Evolutionary conservation across 2,888 invertebrate species (phyloP), one percentile per base, ranked within the genome.

Genomic region (Alloplasta piceator): DNA sequence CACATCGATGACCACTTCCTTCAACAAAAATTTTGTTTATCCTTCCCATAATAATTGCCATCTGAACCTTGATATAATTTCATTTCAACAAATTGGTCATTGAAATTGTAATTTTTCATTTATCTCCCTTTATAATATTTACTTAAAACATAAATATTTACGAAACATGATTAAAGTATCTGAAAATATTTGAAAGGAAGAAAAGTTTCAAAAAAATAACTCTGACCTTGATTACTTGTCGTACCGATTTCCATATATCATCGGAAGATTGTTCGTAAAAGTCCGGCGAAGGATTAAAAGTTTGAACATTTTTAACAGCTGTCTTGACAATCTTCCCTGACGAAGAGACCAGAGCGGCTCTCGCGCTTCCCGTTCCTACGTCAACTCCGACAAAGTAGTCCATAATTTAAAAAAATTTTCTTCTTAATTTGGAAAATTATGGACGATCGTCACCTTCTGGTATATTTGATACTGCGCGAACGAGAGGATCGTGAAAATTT

Each of bases 211-310:
- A 79, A 85, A 84, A 80, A 56, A 48, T 46, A 6, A 16, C 61
- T 85, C 89, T 90, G 93, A 98, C 98, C 95, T 96, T 96, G 7
- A 98, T 96, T 85, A 96, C 96, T 87, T 91, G 89, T 84, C 95
- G 93, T 82, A 96, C 95, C 70, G 96, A 95, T 63, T 93, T 91
- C 98, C 98, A 99, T 88, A 99, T 97, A 90, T 98, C 94, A 77
- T 96, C 94, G 0, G 98, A 97, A 4, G 98, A 98, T 92, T 99
- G 98, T 92, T 98, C 98, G 92, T 96, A 98, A 91, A 95, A 96
- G 90, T 96, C 94, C 0, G 94, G 93, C 87, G 94, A 93, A 0
- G 97, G 96, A 90, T 96, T 96, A 95, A 96, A 97, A 10, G 96
- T 97, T 90, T 94, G 92, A 38, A 97, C 96, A 60, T 94, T 93